Percentiles rank a stretch among this genome's conserved stretches.
Evolutionary conservation across 2,888 invertebrate genomes (phyloP).

Genomic region (Agrilus mali): DNA sequence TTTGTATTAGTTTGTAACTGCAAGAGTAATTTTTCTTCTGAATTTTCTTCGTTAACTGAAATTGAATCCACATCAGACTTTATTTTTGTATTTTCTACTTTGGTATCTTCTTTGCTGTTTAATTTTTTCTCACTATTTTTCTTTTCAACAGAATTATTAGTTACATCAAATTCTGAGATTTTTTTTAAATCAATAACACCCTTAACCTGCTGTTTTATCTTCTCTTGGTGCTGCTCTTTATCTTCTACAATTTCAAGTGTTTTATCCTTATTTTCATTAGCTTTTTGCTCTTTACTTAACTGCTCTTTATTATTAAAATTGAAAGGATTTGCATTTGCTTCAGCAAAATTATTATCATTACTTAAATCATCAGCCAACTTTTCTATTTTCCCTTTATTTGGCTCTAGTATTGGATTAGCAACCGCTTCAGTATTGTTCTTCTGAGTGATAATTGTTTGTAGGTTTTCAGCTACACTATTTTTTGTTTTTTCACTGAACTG

Average conservation of each 20-base stretch:
- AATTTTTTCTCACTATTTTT: no score
- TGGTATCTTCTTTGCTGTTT: no score
- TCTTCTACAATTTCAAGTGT: background rate
- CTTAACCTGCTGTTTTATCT: background rate
- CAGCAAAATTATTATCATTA: background rate
- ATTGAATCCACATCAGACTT: no score
- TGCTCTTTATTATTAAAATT: background rate
- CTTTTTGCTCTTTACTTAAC: background rate
- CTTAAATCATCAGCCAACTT: background rate
- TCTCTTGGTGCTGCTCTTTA: background rate
- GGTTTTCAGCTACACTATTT: background rate
- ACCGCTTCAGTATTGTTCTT: background rate
- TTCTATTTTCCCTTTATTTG: no score
- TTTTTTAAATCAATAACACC: background rate
- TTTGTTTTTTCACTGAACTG: no score
- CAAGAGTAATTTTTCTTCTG: no score
- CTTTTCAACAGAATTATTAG: background rate
- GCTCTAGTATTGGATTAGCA: no score
- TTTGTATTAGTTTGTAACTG: no score
- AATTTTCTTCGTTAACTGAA: no score
- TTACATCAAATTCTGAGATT: background rate
- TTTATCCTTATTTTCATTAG: background rate
- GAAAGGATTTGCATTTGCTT: background rate
- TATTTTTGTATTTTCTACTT: no score
- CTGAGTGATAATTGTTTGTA: background rate